A percentile compares a stretch with the other conserved stretches of the same genome.
phyloP scores from a whole-genome alignment of 1,140 invertebrate species.

The Drosophila nigromelanica region DNA sequence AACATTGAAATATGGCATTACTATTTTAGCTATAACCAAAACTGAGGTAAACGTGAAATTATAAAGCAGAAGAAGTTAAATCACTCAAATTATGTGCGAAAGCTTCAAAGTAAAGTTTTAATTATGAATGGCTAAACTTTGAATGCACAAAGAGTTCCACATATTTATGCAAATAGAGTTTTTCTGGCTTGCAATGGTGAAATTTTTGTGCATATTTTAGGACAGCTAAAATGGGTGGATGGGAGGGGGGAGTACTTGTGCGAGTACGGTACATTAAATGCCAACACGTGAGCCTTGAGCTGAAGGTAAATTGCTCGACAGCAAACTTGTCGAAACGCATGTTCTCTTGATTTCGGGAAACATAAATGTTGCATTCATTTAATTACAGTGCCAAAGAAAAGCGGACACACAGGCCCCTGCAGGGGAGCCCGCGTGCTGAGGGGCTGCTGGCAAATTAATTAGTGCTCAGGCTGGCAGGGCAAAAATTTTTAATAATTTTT shows the following conservation, averaged over 20 bases:
- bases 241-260: background rate
- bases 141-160: constrained; percentile 31
- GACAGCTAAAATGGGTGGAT: constrained; percentile 33
- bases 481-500: constrained; percentile 73
- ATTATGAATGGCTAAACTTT: constrained; percentile 44
- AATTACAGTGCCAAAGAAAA: constrained; percentile 55
- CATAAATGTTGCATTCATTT: constrained; percentile 79
- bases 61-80: background rate
- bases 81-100: constrained; percentile 32
- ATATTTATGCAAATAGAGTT: constrained; percentile 73
- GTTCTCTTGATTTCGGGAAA: constrained; percentile 67
- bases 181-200: constrained; percentile 46
- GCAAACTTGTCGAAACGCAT: constrained; percentile 73
- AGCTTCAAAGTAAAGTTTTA: constrained; percentile 56
- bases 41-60: constrained; percentile 21
- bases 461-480: constrained; percentile 29
- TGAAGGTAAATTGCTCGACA: constrained; percentile 65
- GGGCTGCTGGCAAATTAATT: constrained; percentile 61
- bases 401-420: background rate
- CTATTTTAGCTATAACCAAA: constrained; percentile 11
- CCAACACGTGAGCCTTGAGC: constrained; percentile 59
- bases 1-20: constrained; percentile 30
- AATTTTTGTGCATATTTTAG: constrained; percentile 51
- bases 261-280: constrained; percentile 49
- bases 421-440: background rate